Evolutionary conservation across 1,140 invertebrate genomes (phyloP), one percentile per base, ranked within the genome.

Genomic region (Achatina immaculata): DNA sequence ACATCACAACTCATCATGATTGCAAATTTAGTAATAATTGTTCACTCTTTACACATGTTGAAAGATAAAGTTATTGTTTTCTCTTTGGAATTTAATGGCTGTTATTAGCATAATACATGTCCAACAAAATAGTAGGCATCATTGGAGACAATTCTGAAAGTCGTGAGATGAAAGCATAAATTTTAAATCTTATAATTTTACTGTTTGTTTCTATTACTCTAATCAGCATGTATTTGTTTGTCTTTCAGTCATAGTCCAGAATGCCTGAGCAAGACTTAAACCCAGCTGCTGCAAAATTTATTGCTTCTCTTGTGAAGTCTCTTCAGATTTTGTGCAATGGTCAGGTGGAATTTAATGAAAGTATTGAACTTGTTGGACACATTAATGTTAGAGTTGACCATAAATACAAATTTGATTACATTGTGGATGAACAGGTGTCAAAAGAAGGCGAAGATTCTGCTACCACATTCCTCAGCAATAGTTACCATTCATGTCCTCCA

Each of bases 381-480:
- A 79, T 85, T 34, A 80, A 85, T 83, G 34, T 85, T 34, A 79
- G 80, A 66, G 69, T 85, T 74, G 84, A 85, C 72, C 81, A 78
- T 55, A 77, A 71, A 16, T 45, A 77, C n/a, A 83, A 83, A 42
- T 80, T 81, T 76, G 77, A 85, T 65, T 85, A 85, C 66, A 81
- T 85, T 65, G 84, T 85, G 24, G 80, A 85, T 82, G 84, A 85
- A 65, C 82, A 85, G 36, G 84, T 85, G 11, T 85, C 82, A 24
- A 85, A 83, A 66, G 80, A 82, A 69, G 84, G 80, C 1, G 72
- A 81, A 36, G 82, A 83, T 43, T 81, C 71, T 16, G 43, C 82
- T 14, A 83, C 82, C 0, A 82, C 71, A 24, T 85, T 85, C 68
- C 77, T 83, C 24, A 85, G 84, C 73, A 85, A 85, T 75, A 85